Evolutionary conservation across 2,888 invertebrate species (phyloP).

Genomic region (Microdon myrmicae): DNA sequence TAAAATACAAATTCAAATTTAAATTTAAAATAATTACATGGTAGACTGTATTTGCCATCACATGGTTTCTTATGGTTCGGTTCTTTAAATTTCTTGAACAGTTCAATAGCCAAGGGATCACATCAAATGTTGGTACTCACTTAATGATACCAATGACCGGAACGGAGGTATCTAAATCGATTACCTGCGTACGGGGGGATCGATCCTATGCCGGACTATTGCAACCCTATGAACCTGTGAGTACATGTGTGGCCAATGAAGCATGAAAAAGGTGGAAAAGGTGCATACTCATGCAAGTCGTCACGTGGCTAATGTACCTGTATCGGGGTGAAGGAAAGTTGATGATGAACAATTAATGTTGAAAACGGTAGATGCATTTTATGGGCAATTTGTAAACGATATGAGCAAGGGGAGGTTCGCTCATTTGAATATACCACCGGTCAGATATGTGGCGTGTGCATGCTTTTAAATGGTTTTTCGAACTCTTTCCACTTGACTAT

Average conservation of each 20-base stretch:
- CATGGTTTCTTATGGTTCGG: too few relatives aligned
- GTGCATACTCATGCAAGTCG: constrained; percentile 55
- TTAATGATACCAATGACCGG: constrained; percentile 42
- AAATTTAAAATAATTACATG: too few relatives aligned
- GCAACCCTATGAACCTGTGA: background rate
- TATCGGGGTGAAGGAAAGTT: constrained; percentile 29
- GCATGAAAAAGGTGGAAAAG: constrained; percentile 60
- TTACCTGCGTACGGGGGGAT: constrained; percentile 37
- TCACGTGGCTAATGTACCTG: constrained; percentile 56
- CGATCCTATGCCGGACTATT: background rate
- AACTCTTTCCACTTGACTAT: constrained; percentile 26
- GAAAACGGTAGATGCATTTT: constrained; percentile 58
- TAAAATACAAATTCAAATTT: too few relatives aligned
- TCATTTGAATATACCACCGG: constrained; percentile 7
- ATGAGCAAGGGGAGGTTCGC: constrained; percentile 28
- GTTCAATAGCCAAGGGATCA: too few relatives aligned
- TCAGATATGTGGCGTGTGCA: constrained; percentile 21
- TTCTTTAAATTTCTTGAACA: too few relatives aligned
- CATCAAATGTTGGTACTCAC: constrained; percentile 49
- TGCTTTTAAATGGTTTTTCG: constrained; percentile 37
- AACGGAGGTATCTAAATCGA: constrained; percentile 44
- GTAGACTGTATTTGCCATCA: too few relatives aligned
- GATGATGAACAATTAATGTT: constrained; percentile 49
- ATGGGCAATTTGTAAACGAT: constrained; percentile 60
- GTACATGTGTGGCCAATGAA: constrained; percentile 43